Base-by-base conservation (phyloP, 2,888 invertebrate species). In the Drosophila prolongata region DNA sequence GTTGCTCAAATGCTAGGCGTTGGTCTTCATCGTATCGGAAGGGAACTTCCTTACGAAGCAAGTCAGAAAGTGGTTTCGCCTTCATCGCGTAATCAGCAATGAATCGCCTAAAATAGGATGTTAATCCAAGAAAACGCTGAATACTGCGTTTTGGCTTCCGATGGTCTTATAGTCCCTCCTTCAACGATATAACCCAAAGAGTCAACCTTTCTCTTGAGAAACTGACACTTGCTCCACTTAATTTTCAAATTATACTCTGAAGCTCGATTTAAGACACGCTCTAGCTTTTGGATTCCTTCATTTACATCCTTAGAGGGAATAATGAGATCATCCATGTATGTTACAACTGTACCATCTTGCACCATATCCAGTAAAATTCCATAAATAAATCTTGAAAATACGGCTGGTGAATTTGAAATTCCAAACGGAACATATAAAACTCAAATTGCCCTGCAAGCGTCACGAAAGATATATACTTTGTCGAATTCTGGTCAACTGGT, bases 171-270 rank as follows among this genome's bases (percentile, higher is more conserved):
- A 43, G 43, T 43, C 14, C 19, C 43, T 19, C 43, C 11, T 19
- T 43, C 11, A 14, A 43, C 43, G 8, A 43, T 43, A 19, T 19
- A 43, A 19, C 11, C 43, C 11, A 19, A 43, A 19, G 19, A 43
- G 19, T 43, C 16, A 43, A 43, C 43, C 19, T 19, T 19, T 19
- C 8, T 16, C 43, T 43, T 16, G 16, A 50, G 50, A 50, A 50
- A 50, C 50, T 50, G 50, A 35, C 50, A 50, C 34, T 37, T 50
- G 50, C 52, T 52, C 52, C 52, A 52, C 11, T 38, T 52, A 6
- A 52, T 52, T 13, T 24, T 16, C 52, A 52, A 52, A 8, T 38
- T 38, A 38, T 14, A 52, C 24, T 52, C 38, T 24, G 38, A 35
- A 13, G 52, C 38, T 52, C 37, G 35, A 16, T 37, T 16, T 16